These are phyloP conservation scores for Conops quadrifasciatus DNA, from an alignment of 2,888 invertebrate genomes.

Conservation along the genomic window DNA sequence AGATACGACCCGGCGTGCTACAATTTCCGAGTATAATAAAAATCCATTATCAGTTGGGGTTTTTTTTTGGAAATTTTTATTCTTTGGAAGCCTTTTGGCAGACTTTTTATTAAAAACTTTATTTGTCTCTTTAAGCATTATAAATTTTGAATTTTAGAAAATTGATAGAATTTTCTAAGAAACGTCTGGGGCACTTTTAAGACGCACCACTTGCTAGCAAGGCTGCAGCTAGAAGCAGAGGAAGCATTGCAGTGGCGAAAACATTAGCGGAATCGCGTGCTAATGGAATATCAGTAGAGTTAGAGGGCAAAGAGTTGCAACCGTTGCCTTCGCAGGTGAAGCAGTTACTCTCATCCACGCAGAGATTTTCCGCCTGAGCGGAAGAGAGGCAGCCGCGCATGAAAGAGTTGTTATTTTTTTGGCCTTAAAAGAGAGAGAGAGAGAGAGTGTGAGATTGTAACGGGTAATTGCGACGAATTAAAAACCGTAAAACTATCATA, in stretches of 20 bases:
- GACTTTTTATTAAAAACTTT: too few species aligned
- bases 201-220: not conserved
- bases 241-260: slow-evolving; percentile 46
- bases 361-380: slow-evolving; percentile 52
- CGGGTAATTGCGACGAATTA: not conserved
- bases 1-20: too few species aligned
- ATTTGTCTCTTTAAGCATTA: too few species aligned
- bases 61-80: not conserved
- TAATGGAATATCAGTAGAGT: slow-evolving; percentile 51
- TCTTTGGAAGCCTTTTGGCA: not conserved
- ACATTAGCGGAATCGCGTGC: slow-evolving; percentile 54
- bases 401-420: slow-evolving; percentile 50
- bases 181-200: slow-evolving; percentile 23
- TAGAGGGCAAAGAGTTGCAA: slow-evolving; percentile 55
- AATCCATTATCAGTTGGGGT: not conserved
- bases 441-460: too few species aligned
- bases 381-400: slow-evolving; percentile 59
- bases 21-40: slow-evolving; percentile 18
- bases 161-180: not conserved
- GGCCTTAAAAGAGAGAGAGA: slow-evolving; percentile 37
- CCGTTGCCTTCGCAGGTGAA: slow-evolving; percentile 58
- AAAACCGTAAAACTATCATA: not conserved
- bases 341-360: slow-evolving; percentile 53
- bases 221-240: slow-evolving; percentile 44
- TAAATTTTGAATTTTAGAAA: not conserved